These are phyloP conservation scores for Cassiopea xamachana DNA, from an alignment of 30 jellyfish, hydroid and myxozoan genomes.

Conservation along the genomic window DNA sequence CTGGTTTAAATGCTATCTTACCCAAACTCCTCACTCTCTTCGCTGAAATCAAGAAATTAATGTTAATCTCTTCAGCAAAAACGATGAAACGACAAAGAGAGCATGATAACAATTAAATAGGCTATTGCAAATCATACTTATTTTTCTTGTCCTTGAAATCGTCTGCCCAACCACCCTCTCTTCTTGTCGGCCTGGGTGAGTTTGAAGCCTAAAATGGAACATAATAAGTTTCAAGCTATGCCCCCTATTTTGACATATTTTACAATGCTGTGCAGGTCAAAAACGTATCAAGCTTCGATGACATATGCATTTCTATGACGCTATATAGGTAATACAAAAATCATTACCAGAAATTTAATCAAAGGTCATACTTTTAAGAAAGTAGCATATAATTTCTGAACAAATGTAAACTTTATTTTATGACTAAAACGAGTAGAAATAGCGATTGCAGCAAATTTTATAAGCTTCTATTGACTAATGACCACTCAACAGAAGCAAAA, in stretches of 20 bases:
- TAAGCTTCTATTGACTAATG: no score
- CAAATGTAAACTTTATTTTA: no score
- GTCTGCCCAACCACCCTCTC: constrained; percentile 99
- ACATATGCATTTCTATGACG: no score
- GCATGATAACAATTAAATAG: not conserved
- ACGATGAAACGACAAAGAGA: constrained; percentile 26
- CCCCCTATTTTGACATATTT: not conserved
- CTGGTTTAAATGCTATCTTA: constrained; percentile 5
- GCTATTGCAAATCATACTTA: constrained; percentile 50
- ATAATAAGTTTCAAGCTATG: not conserved
- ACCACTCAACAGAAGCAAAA: no score
- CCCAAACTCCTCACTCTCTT: constrained; percentile 61
- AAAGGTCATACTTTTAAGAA: no score
- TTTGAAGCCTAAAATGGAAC: constrained; percentile 19
- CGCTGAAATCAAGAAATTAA: constrained; percentile 60
- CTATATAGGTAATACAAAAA: no score
- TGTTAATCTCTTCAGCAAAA: not conserved
- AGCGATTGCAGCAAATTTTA: no score
- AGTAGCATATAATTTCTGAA: no score
- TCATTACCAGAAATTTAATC: no score
- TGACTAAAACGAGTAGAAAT: no score
- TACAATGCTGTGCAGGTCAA: no score
- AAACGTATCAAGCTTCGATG: no score
- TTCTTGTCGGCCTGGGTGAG: constrained; percentile 95
- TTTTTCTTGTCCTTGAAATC: constrained; percentile 82